Evolutionary conservation across 2,113 vertebrate species (phyloP), one percentile per base, ranked within the genome.

Genomic region (Atractosteus spatula): DNA sequence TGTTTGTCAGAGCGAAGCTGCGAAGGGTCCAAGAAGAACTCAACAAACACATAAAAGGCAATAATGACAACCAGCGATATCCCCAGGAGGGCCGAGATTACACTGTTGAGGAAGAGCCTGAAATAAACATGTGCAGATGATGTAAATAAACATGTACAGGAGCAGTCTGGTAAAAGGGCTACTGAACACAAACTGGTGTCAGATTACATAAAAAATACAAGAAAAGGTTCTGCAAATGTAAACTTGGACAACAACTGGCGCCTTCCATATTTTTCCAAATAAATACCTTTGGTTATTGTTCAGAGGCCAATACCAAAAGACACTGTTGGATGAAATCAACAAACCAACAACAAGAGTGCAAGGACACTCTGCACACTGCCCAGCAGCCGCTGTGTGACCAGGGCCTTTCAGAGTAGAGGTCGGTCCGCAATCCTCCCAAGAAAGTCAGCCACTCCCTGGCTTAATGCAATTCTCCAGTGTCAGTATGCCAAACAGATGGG

Each of bases 91-190:
- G 96, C 97, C 0, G 96, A 97, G 13, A 94, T 85, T 62, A 98
- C 95, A 2, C 95, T 96, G 77, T 96, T 93, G 79, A 96, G 68
- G 81, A 96, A 96, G 68, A 94, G 86, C 91, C 94, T 96, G 88
- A 51, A 68, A 74, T 66, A 14, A 71, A 66, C 62, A 29, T 29
- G 29, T 29, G 29, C 29, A 29, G 29, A 29, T 29, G 51, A 47
- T 64, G 56, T 70, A 41, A 55, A 17, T 4, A 7, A 16, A 47
- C 29, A 41, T 7, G 7, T 3, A 61, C 13, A 61, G 57, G 10
- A 16, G 57, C 55, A 59, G 6, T 29, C 29, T 29, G 29, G 29
- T 29, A 29, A 29, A 29, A 29, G 29, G 29, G 29, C 29, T 29
- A 29, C 29, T 29, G 29, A 29, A 29, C 29, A 29, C 29, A 29